A percentile compares a stretch with the other conserved stretches of the same genome.
Conservation (phyloP, 2,113 vertebrate genomes). For the Neolamprologus modestus region DNA sequence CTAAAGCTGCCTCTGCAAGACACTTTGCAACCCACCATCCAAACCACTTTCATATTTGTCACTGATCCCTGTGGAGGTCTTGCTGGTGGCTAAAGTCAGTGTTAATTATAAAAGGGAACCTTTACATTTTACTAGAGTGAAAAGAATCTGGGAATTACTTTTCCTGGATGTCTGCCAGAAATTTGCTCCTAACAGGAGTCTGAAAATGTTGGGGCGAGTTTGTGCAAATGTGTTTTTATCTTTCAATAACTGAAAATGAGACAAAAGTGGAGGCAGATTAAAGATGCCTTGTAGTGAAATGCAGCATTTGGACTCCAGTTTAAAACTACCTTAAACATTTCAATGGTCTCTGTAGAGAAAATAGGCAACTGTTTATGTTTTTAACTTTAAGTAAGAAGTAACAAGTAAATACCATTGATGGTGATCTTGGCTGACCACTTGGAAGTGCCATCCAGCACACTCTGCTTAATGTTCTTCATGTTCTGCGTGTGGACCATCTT, state of each 20-base stretch:
- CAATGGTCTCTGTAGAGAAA: not conserved
- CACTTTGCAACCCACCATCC: not conserved
- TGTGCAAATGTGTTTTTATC: not conserved
- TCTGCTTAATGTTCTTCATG: constrained; percentile 95
- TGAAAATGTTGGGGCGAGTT: not conserved
- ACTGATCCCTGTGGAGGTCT: not conserved
- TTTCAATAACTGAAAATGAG: fast-evolving
- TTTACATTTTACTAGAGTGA: not conserved
- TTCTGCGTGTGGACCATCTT: constrained; percentile 85
- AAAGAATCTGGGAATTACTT: not conserved
- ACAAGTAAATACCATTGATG: constrained; percentile 75
- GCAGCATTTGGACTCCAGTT: fast-evolving
- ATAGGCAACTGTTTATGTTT: not conserved
- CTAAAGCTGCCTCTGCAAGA: not conserved
- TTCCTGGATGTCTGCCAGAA: not conserved
- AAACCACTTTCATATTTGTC: not conserved
- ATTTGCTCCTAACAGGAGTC: not conserved
- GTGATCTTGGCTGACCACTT: constrained; percentile 98
- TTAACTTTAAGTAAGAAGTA: fast-evolving
- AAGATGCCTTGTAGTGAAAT: fast-evolving
- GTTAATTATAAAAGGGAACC: not conserved
- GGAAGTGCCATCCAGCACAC: constrained; percentile 90
- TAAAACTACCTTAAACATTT: not conserved
- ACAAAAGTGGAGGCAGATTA: fast-evolving
- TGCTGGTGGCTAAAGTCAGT: not conserved